Evolutionary conservation across 2,797 vertebrate genomes (phyloP), one percentile per base, ranked within the genome.

Genomic region (Gorsachius magnificus): DNA sequence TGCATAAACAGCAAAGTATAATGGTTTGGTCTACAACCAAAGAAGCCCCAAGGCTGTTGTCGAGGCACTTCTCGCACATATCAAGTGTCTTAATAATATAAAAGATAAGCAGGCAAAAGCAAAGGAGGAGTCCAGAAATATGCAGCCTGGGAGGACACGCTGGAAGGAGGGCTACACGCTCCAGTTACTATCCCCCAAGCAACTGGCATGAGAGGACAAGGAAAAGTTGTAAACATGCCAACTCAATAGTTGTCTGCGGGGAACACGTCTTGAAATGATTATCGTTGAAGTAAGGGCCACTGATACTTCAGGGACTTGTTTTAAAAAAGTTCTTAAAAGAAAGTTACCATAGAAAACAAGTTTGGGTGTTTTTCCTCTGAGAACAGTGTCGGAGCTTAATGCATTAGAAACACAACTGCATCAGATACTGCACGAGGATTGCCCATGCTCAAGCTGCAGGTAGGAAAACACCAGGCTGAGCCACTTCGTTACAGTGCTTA

Each of bases 401-500:
- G 11, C 13, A 54, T 51, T 29, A 81, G 35, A 89, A 95, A 94
- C 14, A 10, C 45, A 93, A n/a, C 53, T 50, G 45, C 65, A 65
- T 26, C 28, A 48, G 38, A 61, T 31, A 43, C 14, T n/a, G 64
- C 68, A 25, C 11, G 31, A 48, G 43, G 36, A 68, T 17, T 81
- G 51, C 41, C 48, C 60, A 7, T 21, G n/a, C 45, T 68, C 21
- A 46, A 28, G 80, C 51, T 83, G 35, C 84, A 85, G 25, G 78
- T 38, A 82, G 45, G 57, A 60, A 60, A 90, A 75, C 29, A 61
- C 51, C 64, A 84, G 53, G 60, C 64, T 71, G 15, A 93, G n/a
- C 31, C 65, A 95, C 82, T 86, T 83, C 5, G 26, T 94, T 87
- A 84, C 58, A 46, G 80, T 82, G 86, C 90, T 94, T 89, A 83